phyloP scores from a whole-genome alignment of 2,113 vertebrate genomes.

The Ctenomys sociabilis region DNA sequence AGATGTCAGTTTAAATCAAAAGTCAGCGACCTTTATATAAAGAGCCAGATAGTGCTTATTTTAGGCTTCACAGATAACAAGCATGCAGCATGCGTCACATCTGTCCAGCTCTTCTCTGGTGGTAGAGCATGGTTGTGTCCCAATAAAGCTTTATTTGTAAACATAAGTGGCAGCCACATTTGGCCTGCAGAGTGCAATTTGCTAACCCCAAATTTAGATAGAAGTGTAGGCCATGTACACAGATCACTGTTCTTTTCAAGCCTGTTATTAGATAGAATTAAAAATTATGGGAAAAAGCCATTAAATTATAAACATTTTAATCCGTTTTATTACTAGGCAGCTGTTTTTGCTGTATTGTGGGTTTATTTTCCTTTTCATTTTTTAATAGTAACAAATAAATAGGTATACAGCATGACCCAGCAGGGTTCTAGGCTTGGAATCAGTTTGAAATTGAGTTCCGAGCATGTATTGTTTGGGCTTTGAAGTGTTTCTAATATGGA shows the following conservation, averaged over 20 bases:
- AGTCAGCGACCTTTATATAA: neutral
- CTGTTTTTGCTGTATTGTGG: neutral
- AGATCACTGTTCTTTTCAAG: neutral
- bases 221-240: neutral
- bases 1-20: neutral
- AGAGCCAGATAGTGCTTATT: neutral
- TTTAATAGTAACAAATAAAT: slow-evolving; percentile 67
- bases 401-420: slow-evolving; percentile 62
- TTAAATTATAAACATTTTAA: slow-evolving; percentile 13
- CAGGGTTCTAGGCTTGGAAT: slow-evolving; percentile 66
- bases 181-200: neutral
- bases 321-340: slow-evolving; percentile 28
- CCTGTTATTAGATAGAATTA: slow-evolving; percentile 48
- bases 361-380: neutral
- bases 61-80: neutral
- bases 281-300: neutral
- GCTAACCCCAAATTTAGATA: neutral
- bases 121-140: fast-evolving
- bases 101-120: neutral
- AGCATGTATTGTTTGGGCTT: slow-evolving; percentile 64
- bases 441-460: slow-evolving; percentile 75
- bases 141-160: neutral
- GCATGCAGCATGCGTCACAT: neutral
- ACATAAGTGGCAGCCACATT: neutral
- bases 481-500: slow-evolving; percentile 78